Evolutionary conservation across 2,113 vertebrate genomes (phyloP).

Genomic region (Sturnira hondurensis): DNA sequence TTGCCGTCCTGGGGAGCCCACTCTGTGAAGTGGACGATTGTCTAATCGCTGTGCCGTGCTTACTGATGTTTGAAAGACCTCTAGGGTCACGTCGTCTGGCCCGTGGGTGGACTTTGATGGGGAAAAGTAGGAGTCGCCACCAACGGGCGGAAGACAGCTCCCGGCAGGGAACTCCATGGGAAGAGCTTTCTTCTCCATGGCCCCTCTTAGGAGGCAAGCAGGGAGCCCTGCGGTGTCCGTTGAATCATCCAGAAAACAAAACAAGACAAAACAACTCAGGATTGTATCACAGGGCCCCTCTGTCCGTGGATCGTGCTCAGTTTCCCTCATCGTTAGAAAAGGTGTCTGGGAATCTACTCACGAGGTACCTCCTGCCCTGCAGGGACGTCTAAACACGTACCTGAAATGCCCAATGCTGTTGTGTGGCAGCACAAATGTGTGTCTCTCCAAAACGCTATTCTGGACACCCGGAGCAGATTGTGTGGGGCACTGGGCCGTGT

Average conservation of each 20-base stretch:
- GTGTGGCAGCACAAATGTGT: accelerated
- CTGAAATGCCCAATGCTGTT: accelerated
- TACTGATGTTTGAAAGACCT: background rate
- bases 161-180: background rate
- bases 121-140: accelerated
- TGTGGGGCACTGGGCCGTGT: accelerated
- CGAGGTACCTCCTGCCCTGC: accelerated
- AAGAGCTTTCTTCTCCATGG: no score
- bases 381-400: background rate
- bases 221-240: accelerated
- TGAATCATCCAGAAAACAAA: accelerated
- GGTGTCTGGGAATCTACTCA: background rate
- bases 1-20: background rate
- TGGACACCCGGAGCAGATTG: accelerated
- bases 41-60: background rate
- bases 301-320: accelerated
- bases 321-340: background rate
- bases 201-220: accelerated
- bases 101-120: background rate
- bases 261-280: background rate
- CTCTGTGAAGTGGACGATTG: background rate
- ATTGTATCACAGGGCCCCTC: accelerated
- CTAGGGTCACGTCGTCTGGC: no score
- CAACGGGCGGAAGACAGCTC: accelerated
- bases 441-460: accelerated